Evolutionary conservation across 2,888 invertebrate genomes (phyloP), one percentile per base, ranked within the genome.

Genomic region (Cephus pulcher): DNA sequence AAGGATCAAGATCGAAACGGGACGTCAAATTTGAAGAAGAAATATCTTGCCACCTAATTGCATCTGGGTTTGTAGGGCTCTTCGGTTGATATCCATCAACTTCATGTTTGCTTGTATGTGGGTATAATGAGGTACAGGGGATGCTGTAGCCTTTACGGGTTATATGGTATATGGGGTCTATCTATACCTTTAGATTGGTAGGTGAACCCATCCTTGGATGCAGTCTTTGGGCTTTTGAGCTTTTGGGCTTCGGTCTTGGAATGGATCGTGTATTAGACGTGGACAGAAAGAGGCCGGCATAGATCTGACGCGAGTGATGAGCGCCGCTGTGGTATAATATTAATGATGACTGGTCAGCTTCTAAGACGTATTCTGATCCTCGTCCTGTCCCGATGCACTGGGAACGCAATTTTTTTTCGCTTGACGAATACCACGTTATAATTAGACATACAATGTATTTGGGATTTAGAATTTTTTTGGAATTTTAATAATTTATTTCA

Each of bases 251-350:
- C 84, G 80, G 79, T 80, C 79, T 78, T 77, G 75, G 76, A 80
- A 76, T 82, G 83, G 82, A 88, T 84, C 84, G 83, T 80, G 80
- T 83, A 84, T 84, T 84, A 78, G 81, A 77, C 82, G 81, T 81
- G 85, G 85, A 86, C 85, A 87, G 86, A 86, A 86, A 87, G 88
- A 88, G 87, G 88, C 87, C 89, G 89, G 89, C 88, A 87, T 88
- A 89, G 89, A 89, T 89, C 89, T 89, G 90, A 90, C 87, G 89
- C 83, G 84, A 81, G 85, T 86, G 88, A 88, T 86, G 88, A 86
- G 85, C 88, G 86, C 79, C 84, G 85, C 78, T 79, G 86, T 83
- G 85, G 85, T 85, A 83, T 88, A 88, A 90, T 89, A 90, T 90
- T 90, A 90, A 90, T 89, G 90, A 90, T 90, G 86, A 86, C 88